Evolutionary conservation across 2,888 invertebrate genomes (phyloP).

Genomic region (Chalcis sispes): DNA sequence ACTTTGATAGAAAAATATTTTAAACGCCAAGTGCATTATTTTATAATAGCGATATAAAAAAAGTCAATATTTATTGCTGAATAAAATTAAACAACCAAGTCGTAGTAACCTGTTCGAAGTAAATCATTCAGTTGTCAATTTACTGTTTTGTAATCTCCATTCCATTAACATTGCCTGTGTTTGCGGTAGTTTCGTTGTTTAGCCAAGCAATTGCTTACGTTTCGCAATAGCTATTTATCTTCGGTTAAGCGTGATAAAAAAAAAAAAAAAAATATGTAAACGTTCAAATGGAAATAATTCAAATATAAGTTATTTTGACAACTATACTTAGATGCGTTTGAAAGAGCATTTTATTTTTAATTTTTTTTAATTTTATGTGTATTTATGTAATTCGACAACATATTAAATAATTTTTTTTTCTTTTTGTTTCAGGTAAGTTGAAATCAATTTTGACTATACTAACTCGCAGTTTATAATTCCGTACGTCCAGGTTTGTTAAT

Average conservation of each 20-base stretch:
- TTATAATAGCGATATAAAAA: neutral
- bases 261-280: neutral
- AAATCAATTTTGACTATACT: neutral
- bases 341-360: too few relatives aligned
- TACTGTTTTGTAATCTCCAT: neutral
- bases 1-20: neutral
- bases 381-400: too few relatives aligned
- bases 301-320: too few relatives aligned
- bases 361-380: too few relatives aligned
- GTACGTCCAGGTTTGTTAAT: too few relatives aligned
- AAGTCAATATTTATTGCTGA: too few relatives aligned
- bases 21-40: neutral
- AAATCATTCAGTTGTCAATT: neutral
- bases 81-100: neutral
- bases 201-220: too few relatives aligned
- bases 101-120: neutral
- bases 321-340: too few relatives aligned
- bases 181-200: too few relatives aligned
- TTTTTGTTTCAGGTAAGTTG: constrained; percentile 51
- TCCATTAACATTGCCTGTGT: neutral
- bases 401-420: neutral
- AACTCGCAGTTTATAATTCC: too few relatives aligned
- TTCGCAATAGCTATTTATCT: too few relatives aligned
- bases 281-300: too few relatives aligned
- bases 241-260: neutral